phyloP scores from a whole-genome alignment of 2,797 vertebrate genomes.

The Telmatherina bonti region DNA sequence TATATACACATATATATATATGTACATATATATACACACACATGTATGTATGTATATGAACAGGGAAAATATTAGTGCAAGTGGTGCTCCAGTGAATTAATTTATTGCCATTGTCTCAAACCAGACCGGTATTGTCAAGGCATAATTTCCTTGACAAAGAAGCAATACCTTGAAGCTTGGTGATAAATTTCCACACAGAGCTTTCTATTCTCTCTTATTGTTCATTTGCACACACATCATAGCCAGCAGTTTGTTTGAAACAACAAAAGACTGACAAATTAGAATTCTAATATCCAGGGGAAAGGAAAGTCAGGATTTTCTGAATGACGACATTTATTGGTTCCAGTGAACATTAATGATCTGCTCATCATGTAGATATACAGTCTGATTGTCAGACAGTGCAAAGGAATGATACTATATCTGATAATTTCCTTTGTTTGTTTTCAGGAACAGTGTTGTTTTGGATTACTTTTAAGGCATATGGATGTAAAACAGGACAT shows the following conservation, averaged over 20 bases:
- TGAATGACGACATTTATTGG: constrained; percentile 19
- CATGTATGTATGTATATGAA: not conserved
- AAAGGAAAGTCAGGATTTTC: constrained; percentile 22
- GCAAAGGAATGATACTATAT: constrained; percentile 1
- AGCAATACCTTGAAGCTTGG: constrained; percentile 34
- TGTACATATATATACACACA: no score
- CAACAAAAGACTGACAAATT: constrained; percentile 27
- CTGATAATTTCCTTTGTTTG: constrained; percentile 8
- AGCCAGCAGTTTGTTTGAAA: constrained; percentile 28
- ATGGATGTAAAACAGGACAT: not conserved
- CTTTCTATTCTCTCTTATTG: constrained; percentile 25
- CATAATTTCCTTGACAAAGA: constrained; percentile 48
- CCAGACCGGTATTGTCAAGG: constrained; percentile 51
- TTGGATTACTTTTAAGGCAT: constrained; percentile 15
- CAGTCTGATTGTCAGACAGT: constrained; percentile 10
- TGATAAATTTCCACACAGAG: constrained; percentile 24
- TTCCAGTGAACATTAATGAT: constrained; percentile 20
- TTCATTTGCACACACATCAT: constrained; percentile 29
- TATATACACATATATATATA: no score
- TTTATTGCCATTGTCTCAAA: constrained; percentile 44
- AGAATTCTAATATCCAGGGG: constrained; percentile 27
- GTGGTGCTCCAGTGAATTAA: constrained; percentile 31
- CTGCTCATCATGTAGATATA: constrained; percentile 7
- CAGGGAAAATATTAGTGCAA: constrained; percentile 28
- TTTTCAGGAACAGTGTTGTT: not conserved